phyloP scores from a whole-genome alignment of 2,888 invertebrate species.

The Hecatera dysodea region DNA sequence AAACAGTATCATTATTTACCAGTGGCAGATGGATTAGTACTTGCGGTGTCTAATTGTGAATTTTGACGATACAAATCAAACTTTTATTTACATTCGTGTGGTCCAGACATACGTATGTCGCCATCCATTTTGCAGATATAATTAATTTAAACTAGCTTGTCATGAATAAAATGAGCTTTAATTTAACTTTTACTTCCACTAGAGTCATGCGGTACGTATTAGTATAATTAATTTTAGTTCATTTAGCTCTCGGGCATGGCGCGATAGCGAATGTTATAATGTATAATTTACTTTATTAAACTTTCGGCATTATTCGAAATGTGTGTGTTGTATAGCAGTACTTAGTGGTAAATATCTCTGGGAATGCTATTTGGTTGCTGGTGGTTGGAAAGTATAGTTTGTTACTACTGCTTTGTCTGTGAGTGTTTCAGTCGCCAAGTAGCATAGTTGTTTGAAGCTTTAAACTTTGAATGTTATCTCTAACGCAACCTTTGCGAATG shows the following conservation, averaged over 20 bases:
- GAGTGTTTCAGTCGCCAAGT: background rate
- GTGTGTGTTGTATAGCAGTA: background rate
- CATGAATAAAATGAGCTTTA: constrained; percentile 44
- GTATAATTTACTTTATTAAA: constrained; percentile 36
- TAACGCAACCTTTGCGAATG: too few species aligned
- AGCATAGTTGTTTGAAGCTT: background rate
- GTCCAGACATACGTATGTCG: constrained; percentile 2
- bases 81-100: constrained; percentile 22
- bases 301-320: constrained; percentile 18
- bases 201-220: constrained; percentile 42
- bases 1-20: background rate
- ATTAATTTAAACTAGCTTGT: constrained; percentile 49
- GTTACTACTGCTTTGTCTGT: background rate
- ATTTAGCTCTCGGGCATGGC: constrained; percentile 39
- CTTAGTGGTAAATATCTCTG: background rate
- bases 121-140: constrained; percentile 30
- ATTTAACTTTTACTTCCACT: constrained; percentile 48
- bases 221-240: constrained; percentile 58
- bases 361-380: background rate
- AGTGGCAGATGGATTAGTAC: background rate
- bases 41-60: background rate
- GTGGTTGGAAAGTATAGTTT: background rate
- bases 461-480: background rate
- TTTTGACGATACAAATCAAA: constrained; percentile 8
- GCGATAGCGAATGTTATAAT: constrained; percentile 39